phyloP scores from a whole-genome alignment of 2,113 vertebrate species.

The Chloebia gouldiae region DNA sequence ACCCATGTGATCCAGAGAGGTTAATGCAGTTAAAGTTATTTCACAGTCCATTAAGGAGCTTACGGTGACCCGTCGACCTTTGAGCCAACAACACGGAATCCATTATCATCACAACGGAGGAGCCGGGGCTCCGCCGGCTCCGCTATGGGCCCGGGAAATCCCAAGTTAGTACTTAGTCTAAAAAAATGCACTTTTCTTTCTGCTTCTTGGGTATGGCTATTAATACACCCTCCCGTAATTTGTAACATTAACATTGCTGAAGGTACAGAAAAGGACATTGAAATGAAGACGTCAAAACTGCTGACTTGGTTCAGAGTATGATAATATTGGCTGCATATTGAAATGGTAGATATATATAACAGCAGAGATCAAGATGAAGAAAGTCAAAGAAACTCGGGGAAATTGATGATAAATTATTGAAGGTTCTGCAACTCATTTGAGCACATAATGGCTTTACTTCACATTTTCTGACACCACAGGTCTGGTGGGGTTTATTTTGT shows the following conservation, averaged over 20 bases:
- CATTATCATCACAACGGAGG: conserved; percentile 98
- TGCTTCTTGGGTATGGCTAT: conserved; percentile 81
- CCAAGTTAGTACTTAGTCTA: conserved; percentile 88
- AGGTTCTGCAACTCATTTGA: conserved; percentile 48
- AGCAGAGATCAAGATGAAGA: conserved; percentile 66
- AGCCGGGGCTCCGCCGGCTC: conserved; percentile 80
- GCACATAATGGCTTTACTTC: conserved; percentile 52
- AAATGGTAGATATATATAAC: conserved; percentile 65
- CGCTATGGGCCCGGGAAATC: conserved; percentile 87
- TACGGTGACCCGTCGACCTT: conserved; percentile 95
- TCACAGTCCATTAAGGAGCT: conserved; percentile 99
- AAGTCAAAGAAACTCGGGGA: conserved; percentile 57
- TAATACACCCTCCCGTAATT: conserved; percentile 84
- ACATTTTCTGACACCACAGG: not conserved
- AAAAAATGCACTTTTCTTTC: conserved; percentile 81
- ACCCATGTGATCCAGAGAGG: conserved; percentile 93
- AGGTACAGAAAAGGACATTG: conserved; percentile 87
- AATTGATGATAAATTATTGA: conserved; percentile 65
- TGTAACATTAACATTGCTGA: conserved; percentile 89
- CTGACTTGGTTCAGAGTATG: conserved; percentile 78
- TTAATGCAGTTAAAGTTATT: conserved; percentile 99
- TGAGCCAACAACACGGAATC: conserved; percentile 96
- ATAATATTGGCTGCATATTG: conserved; percentile 66
- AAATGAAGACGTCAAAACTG: conserved; percentile 84
- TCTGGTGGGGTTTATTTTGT: not conserved